Evolutionary conservation across 2,797 vertebrate species (phyloP).

Genomic region (Remorina albescens): DNA sequence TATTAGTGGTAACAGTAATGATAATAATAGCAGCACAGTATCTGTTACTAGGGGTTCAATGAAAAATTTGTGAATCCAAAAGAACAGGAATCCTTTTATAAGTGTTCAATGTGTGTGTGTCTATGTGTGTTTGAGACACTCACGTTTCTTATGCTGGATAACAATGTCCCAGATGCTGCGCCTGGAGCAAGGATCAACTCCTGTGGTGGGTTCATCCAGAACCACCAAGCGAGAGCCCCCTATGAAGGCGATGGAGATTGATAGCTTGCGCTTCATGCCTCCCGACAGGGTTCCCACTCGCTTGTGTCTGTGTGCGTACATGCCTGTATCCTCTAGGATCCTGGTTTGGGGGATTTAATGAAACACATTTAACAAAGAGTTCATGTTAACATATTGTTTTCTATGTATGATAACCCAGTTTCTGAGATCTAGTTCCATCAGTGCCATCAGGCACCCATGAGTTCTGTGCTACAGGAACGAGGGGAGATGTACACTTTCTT

Average conservation of each 20-base stretch:
- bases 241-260: constrained; percentile 97
- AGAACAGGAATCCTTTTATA: neutral
- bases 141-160: constrained; percentile 94
- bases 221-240: constrained; percentile 96
- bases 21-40: neutral
- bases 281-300: constrained; percentile 92
- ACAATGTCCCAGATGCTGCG: constrained; percentile 98
- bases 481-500: constrained; percentile 29
- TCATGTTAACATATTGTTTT: constrained; percentile 47
- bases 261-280: constrained; percentile 98
- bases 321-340: constrained; percentile 92
- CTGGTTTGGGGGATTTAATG: constrained; percentile 74
- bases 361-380: constrained; percentile 51
- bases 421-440: constrained; percentile 40
- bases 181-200: constrained; percentile 96
- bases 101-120: no score
- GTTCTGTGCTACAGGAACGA: constrained; percentile 33
- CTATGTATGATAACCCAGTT: constrained; percentile 36
- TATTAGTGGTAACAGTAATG: neutral
- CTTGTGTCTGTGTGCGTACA: constrained; percentile 95
- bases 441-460: constrained; percentile 48
- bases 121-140: constrained; percentile 35
- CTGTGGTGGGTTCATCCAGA: constrained; percentile 97
- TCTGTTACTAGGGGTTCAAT: neutral
- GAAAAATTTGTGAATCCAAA: neutral